These are phyloP conservation scores for Fabriciana adippe DNA, from an alignment of 2,888 invertebrate species.

Conservation along the genomic window DNA sequence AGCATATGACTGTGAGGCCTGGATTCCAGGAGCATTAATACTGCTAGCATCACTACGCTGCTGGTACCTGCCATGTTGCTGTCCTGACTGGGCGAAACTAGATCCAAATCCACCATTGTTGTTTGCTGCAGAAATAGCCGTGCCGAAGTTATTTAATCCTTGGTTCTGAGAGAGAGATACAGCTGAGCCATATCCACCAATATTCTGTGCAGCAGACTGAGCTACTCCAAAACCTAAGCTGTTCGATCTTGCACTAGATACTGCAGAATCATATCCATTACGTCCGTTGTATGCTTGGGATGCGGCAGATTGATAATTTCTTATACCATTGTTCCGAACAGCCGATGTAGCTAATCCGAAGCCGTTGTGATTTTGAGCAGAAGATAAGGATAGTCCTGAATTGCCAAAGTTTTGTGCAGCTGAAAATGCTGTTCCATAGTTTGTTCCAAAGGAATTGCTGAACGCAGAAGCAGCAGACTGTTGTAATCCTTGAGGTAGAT, in stretches of 20 bases:
- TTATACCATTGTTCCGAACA: slow-evolving; percentile 46
- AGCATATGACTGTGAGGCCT: slow-evolving; percentile 58
- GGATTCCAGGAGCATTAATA: slow-evolving; percentile 61
- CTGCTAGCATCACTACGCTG: slow-evolving; percentile 63
- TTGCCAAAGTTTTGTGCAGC: slow-evolving; percentile 53
- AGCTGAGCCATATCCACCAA: slow-evolving; percentile 49
- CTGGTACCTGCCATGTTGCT: slow-evolving; percentile 52
- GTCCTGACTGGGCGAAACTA: slow-evolving; percentile 60
- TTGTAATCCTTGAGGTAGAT: slow-evolving; percentile 25
- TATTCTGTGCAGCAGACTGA: slow-evolving; percentile 53
- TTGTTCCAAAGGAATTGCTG: slow-evolving; percentile 28
- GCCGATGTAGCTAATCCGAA: slow-evolving; percentile 50
- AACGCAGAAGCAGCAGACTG: slow-evolving; percentile 28
- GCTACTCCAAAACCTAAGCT: slow-evolving; percentile 53
- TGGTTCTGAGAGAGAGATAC: slow-evolving; percentile 51
- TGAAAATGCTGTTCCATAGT: slow-evolving; percentile 46
- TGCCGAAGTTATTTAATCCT: slow-evolving; percentile 47
- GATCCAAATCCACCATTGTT: slow-evolving; percentile 54
- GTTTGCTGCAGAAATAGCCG: slow-evolving; percentile 61
- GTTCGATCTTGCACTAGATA: slow-evolving; percentile 44
- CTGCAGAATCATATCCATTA: slow-evolving; percentile 41
- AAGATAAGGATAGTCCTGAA: slow-evolving; percentile 53
- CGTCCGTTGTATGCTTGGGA: slow-evolving; percentile 27
- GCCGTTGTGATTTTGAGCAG: slow-evolving; percentile 56
- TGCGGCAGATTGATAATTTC: slow-evolving; percentile 28